Conservation (phyloP, 2,888 invertebrate genomes). For the Melanophora roralis region DNA sequence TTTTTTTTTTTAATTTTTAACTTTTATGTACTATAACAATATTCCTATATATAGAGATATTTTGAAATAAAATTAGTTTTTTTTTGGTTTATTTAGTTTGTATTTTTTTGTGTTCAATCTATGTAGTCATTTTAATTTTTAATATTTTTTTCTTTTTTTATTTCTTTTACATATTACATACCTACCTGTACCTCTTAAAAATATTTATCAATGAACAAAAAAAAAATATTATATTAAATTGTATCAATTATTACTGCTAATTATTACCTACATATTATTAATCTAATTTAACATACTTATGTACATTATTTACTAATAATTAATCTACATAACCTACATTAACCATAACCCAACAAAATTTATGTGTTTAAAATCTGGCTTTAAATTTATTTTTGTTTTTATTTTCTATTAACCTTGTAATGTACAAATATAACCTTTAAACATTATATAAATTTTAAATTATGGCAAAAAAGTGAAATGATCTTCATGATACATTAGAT, state of each 20-base stretch:
- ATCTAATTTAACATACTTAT: background rate
- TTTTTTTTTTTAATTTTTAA: constrained; percentile 36
- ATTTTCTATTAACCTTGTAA: background rate
- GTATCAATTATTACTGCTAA: constrained; percentile 7
- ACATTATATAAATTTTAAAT: background rate
- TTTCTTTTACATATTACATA: constrained; percentile 57
- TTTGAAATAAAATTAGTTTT: constrained; percentile 21
- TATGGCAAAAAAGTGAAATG: too few relatives aligned
- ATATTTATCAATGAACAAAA: constrained; percentile 26
- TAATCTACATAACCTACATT: background rate
- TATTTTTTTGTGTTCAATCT: constrained; percentile 9
- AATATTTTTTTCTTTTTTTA: constrained; percentile 64
- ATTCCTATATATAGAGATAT: constrained; percentile 24
- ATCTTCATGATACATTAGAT: background rate
- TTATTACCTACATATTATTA: constrained; percentile 5
- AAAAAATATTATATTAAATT: constrained; percentile 5
- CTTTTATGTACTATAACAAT: constrained; percentile 33
- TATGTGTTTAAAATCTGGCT: constrained; percentile 41
- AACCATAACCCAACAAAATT: constrained; percentile 29
- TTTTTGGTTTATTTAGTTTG: constrained; percentile 29
- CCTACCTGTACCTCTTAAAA: constrained; percentile 16
- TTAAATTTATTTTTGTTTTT: constrained; percentile 35
- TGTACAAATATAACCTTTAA: constrained; percentile 1
- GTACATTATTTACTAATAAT: constrained; percentile 15
- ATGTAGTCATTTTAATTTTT: constrained; percentile 43